Base-by-base conservation (phyloP, 2,797 vertebrate genomes). In the Anguilla anguilla region DNA sequence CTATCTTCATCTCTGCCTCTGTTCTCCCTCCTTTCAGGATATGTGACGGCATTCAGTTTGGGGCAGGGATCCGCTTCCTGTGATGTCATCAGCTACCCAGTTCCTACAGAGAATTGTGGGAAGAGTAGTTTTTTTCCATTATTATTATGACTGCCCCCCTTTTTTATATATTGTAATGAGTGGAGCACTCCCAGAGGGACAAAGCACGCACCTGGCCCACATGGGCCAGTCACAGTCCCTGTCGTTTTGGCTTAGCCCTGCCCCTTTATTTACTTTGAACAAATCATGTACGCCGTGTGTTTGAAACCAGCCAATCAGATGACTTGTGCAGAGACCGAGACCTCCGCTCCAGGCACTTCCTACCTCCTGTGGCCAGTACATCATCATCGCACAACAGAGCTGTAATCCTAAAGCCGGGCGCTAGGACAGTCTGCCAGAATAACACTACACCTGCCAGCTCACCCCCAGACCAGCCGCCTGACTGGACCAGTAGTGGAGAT, bases 1-100 rank as follows among this genome's bases (percentile, higher is more conserved):
- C 77, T 2, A 53, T 19, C 51, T 59, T 57, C 64, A 22, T 86
- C 9, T 83, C 67, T 57, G 57, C 19, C 85, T 15, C 89, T 5
- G 19, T 89, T 83, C 67, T 28, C 88, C 4, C 28, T 90, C 92
- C 77, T n/a, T 92, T 69, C 91, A 99, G 99, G 96, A 97, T 98
- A 94, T 99, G 98, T 87, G 98, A 99, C 2, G 98, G 98, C 0
- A 93, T 99, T 92, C 99, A 99, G 95, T 99, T 99, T 83, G 98
- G 95, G 91, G 96, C 98, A 57, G 98, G 99, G 92, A 95, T 95
- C 72, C 95, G 97, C 88, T 99, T 99, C 95, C 96, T 99, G 90
- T 99, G 95, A 96, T 28, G 72, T 89, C 88, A 82, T n/a, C 90
- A 92, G 59, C 25, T 92, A 85, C 88, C 0, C 72, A 0, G 89